A percentile compares a stretch with the other conserved stretches of the same genome.
Conservation (phyloP, 2,113 vertebrate species). For the Cromileptes altivelis region DNA sequence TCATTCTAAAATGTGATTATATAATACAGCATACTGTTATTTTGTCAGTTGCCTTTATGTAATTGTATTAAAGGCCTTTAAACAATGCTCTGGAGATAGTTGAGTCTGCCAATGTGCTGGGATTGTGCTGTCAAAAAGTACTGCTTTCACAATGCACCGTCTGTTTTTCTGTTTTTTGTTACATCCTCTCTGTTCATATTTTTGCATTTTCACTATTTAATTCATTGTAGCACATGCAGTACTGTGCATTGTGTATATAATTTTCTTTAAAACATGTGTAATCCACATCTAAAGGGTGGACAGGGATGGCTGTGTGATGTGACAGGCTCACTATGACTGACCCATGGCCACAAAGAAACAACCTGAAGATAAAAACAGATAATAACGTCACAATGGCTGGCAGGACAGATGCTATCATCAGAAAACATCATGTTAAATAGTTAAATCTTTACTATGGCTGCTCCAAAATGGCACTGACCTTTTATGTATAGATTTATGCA, state of each 20-base stretch:
- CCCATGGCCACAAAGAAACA: not conserved
- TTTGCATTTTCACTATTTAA: not conserved
- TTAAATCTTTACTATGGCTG: not conserved
- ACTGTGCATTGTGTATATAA: not conserved
- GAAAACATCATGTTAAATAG: not conserved
- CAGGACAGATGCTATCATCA: not conserved
- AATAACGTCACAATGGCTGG: not conserved
- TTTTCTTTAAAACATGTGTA: not conserved
- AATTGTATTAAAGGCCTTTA: constrained; percentile 44
- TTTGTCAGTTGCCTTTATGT: constrained; percentile 41
- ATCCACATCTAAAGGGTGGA: not conserved
- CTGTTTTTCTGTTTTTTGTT: constrained; percentile 51
- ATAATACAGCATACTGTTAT: constrained; percentile 43
- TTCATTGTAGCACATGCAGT: not conserved
- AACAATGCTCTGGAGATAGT: constrained; percentile 25
- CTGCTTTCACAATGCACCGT: constrained; percentile 43
- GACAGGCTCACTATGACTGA: not conserved
- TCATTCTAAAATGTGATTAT: constrained; percentile 54
- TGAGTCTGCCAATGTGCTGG: constrained; percentile 24
- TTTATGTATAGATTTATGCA: not conserved
- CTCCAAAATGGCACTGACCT: not conserved
- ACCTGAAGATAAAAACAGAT: not conserved
- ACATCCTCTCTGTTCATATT: constrained; percentile 15
- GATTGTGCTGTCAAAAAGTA: constrained; percentile 30
- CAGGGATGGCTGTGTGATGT: not conserved